phyloP scores from a whole-genome alignment of 2,888 invertebrate species.

The Cheilosia impressa region DNA sequence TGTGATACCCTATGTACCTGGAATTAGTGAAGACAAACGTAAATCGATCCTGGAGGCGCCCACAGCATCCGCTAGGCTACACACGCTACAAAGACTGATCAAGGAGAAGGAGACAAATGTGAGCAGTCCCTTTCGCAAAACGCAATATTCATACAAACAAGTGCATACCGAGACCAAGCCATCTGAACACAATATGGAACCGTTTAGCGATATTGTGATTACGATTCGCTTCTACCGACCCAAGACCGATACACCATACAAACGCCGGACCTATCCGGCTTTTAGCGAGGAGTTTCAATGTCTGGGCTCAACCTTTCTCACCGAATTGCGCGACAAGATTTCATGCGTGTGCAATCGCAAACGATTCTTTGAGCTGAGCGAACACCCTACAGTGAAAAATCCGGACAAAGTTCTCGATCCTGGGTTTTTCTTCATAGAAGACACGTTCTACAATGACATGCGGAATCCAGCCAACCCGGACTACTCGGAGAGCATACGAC shows the following conservation, averaged over 20 bases:
- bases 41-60: constrained; percentile 51
- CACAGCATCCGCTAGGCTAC: constrained; percentile 66
- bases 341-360: constrained; percentile 89
- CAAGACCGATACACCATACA: constrained; percentile 81
- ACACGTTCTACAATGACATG: constrained; percentile 91
- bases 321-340: constrained; percentile 90
- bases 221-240: constrained; percentile 85
- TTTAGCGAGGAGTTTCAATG: constrained; percentile 86
- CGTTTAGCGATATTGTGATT: constrained; percentile 83
- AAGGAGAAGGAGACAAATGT: constrained; percentile 72
- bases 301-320: constrained; percentile 88
- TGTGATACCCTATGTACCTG: constrained; percentile 75
- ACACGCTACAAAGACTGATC: constrained; percentile 68
- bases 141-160: constrained; percentile 57
- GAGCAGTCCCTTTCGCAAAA: constrained; percentile 77
- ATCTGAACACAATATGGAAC: constrained; percentile 76
- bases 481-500: constrained; percentile 87
- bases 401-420: constrained; percentile 81
- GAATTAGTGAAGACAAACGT: constrained; percentile 69
- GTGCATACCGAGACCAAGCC: constrained; percentile 15
- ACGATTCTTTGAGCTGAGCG: constrained; percentile 86
- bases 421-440: constrained; percentile 91
- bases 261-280: constrained; percentile 80
- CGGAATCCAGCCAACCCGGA: constrained; percentile 86
- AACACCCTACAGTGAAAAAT: constrained; percentile 82